A percentile compares a stretch with the other conserved stretches of the same genome.
phyloP scores from a whole-genome alignment of 1,140 invertebrate species.

The Cherax quadricarinatus region DNA sequence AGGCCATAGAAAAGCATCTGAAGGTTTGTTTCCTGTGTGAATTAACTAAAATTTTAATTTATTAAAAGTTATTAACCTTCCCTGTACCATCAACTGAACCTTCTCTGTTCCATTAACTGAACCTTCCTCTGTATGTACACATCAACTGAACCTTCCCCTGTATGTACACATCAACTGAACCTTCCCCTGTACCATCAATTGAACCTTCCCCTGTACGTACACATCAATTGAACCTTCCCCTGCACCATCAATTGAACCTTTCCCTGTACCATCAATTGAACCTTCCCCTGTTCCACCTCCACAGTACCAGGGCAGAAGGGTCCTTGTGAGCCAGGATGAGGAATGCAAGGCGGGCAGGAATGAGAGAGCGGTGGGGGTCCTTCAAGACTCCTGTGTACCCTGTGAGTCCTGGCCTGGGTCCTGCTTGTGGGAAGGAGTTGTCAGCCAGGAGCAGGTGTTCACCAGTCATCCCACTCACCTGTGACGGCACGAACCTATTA shows the following conservation, averaged over 20 bases:
- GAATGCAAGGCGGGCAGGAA: constrained; percentile 37
- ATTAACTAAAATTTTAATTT: no score
- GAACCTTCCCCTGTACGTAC: no score
- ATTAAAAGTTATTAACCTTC: no score
- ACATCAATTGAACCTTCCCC: not conserved
- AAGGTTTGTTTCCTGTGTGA: no score
- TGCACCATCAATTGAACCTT: not conserved
- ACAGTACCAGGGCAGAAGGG: constrained; percentile 54
- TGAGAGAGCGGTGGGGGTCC: constrained; percentile 15
- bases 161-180: no score
- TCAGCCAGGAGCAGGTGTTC: constrained; percentile 2
- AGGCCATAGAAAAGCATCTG: no score
- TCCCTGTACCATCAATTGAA: not conserved
- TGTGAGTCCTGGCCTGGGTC: constrained; percentile 5
- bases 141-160: no score
- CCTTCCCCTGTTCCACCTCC: not conserved
- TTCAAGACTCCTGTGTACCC: not conserved
- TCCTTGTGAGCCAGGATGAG: constrained; percentile 66
- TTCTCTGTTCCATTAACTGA: no score
- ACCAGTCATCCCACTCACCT: constrained; percentile 20
- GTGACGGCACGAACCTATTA: no score
- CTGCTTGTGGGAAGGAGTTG: constrained; percentile 19
- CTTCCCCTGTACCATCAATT: no score
- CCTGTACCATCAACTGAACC: no score
- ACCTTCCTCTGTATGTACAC: no score